phyloP scores from a whole-genome alignment of 1,140 invertebrate genomes.

The Macrotrachela quadricornifera region DNA sequence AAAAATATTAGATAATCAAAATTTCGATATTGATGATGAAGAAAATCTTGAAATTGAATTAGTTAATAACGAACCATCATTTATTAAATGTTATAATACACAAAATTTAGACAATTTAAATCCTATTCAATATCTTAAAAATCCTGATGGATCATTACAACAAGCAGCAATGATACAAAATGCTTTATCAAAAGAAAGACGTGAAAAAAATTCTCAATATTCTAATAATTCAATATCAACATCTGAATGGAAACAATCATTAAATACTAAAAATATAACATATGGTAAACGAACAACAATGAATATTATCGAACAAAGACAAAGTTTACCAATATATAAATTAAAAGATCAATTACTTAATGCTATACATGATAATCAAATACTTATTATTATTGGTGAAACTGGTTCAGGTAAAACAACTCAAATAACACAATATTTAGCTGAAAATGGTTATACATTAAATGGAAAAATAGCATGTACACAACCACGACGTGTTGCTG shows the following conservation, averaged over 20 bases:
- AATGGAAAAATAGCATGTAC: constrained; percentile 79
- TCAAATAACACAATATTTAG: constrained; percentile 96
- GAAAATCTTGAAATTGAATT: constrained; percentile 89
- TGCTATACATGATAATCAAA: constrained; percentile 88
- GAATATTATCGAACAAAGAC: constrained; percentile 78
- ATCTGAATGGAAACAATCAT: constrained; percentile 98
- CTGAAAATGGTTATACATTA: constrained; percentile 72
- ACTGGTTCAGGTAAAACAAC: constrained; percentile 98
- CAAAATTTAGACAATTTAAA: constrained; percentile 60
- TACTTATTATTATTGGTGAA: constrained; percentile 94
- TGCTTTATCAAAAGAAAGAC: constrained; percentile 78
- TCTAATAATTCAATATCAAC: too few relatives aligned
- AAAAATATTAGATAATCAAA: too few relatives aligned
- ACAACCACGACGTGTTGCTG: constrained; percentile 80
- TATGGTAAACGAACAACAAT: constrained; percentile 86
- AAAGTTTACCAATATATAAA: constrained; percentile 84
- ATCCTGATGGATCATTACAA: constrained; percentile 88
- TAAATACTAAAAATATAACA: constrained; percentile 85
- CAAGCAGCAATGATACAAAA: constrained; percentile 98
- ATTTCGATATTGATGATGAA: constrained; percentile 31
- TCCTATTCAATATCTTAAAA: constrained; percentile 89
- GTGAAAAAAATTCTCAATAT: constrained; percentile 43
- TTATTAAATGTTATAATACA: constrained; percentile 47
- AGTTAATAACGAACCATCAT: constrained; percentile 91
- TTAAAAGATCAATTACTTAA: constrained; percentile 79